phyloP scores from a whole-genome alignment of 2,113 vertebrate species.

The Thamnophis sirtalis region DNA sequence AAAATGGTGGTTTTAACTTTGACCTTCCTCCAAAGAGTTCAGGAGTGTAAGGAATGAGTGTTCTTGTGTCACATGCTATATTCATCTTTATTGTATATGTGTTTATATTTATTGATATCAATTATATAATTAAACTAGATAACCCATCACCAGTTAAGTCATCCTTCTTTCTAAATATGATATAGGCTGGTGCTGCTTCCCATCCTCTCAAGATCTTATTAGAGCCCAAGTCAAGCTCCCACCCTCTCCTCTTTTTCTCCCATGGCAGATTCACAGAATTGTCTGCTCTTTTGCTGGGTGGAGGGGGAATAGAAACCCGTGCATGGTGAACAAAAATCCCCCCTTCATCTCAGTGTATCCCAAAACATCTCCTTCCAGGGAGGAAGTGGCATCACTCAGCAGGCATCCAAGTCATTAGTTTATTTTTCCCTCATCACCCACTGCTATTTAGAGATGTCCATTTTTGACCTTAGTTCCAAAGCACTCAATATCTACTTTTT shows the following conservation, averaged over 20 bases:
- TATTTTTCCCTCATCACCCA: background rate
- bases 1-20: background rate
- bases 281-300: background rate
- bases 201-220: background rate
- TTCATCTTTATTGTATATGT: background rate
- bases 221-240: background rate
- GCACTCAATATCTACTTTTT: background rate
- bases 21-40: background rate
- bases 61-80: background rate
- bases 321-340: background rate
- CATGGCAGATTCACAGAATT: background rate
- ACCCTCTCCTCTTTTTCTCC: background rate
- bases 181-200: background rate
- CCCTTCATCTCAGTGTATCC: no score
- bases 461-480: background rate
- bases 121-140: background rate
- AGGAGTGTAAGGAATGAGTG: background rate
- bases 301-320: background rate
- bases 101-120: background rate
- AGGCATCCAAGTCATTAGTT: background rate
- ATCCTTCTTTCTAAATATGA: background rate
- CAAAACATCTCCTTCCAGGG: background rate
- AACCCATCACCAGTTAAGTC: no score
- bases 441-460: background rate
- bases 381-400: background rate